Evolutionary conservation across 2,888 invertebrate genomes (phyloP).

Genomic region (Pristionchus japonicus): DNA sequence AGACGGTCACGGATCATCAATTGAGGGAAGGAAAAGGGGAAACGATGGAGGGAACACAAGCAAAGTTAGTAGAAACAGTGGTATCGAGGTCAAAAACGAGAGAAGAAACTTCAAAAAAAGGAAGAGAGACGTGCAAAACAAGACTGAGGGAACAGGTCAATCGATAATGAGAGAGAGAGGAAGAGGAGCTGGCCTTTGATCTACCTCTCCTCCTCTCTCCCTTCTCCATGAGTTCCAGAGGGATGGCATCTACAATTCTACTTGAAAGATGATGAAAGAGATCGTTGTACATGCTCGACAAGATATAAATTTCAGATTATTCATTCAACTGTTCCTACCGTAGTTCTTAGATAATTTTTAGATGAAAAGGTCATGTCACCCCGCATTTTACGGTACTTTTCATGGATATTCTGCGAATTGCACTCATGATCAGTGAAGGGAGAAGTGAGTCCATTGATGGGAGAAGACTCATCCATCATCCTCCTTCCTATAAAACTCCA

Average conservation of each 20-base stretch:
- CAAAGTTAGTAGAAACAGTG: background rate
- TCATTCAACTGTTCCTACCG: background rate
- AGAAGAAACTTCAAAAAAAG: background rate
- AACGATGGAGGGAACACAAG: background rate
- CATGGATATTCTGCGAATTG: conserved; percentile 13
- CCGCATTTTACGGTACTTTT: conserved; percentile 23
- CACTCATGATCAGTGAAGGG: background rate
- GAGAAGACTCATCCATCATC: conserved; percentile 11
- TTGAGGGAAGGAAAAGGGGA: background rate
- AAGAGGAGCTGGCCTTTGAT: background rate
- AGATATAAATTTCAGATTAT: no score
- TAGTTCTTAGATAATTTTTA: background rate
- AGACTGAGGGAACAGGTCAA: conserved; percentile 2
- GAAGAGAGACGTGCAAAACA: background rate
- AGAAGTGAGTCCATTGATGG: background rate
- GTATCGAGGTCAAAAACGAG: conserved; percentile 13
- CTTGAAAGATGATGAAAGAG: no score
- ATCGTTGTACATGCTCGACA: no score
- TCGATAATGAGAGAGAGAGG: background rate
- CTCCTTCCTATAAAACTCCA: conserved; percentile 6
- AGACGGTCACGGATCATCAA: conserved; percentile 31
- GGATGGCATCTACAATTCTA: background rate
- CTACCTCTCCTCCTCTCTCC: background rate
- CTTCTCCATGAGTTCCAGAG: background rate
- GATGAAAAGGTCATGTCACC: conserved; percentile 19